A percentile compares a stretch with the other conserved stretches of the same genome.
These are phyloP conservation scores for Trichopria drosophilae DNA, from an alignment of 2,888 invertebrate species.

Conservation along the genomic window DNA sequence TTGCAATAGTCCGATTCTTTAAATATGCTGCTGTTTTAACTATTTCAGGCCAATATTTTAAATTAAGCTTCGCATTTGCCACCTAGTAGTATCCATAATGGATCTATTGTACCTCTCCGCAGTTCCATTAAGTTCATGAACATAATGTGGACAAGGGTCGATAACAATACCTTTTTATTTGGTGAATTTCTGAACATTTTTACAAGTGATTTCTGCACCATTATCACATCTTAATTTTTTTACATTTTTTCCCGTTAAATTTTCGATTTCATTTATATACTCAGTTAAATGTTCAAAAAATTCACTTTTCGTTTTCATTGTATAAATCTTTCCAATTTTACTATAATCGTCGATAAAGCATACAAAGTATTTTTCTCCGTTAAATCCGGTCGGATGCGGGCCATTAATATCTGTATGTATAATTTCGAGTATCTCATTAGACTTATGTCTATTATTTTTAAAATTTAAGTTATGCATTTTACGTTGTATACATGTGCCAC, in stretches of 20 bases:
- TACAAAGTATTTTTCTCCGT: constrained; percentile 8
- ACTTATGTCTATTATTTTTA: constrained; percentile 35
- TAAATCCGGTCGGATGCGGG: constrained; percentile 8
- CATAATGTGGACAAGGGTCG: constrained; percentile 3
- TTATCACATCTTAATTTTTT: constrained; percentile 10
- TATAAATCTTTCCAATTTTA: constrained; percentile 6
- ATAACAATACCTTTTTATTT: constrained; percentile 10
- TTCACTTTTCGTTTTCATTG: constrained; percentile 2
- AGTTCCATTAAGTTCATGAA: no score
- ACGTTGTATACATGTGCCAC: constrained; percentile 37
- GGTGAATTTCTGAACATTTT: constrained; percentile 1
- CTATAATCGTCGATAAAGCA: constrained; percentile 6
- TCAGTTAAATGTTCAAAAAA: background rate
- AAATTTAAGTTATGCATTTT: constrained; percentile 41
- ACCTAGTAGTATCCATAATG: constrained; percentile 2
- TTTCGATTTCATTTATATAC: constrained; percentile 8
- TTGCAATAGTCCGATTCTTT: no score
- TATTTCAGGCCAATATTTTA: constrained; percentile 6
- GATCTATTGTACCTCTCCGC: constrained; percentile 9
- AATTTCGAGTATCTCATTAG: constrained; percentile 34
- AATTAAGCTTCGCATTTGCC: constrained; percentile 2
- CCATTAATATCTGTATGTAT: no score
- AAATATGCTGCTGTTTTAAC: no score
- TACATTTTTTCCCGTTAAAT: no score
- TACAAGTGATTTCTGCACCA: background rate